Conservation (phyloP, 2,113 vertebrate species). For the Rafetus swinhoei region DNA sequence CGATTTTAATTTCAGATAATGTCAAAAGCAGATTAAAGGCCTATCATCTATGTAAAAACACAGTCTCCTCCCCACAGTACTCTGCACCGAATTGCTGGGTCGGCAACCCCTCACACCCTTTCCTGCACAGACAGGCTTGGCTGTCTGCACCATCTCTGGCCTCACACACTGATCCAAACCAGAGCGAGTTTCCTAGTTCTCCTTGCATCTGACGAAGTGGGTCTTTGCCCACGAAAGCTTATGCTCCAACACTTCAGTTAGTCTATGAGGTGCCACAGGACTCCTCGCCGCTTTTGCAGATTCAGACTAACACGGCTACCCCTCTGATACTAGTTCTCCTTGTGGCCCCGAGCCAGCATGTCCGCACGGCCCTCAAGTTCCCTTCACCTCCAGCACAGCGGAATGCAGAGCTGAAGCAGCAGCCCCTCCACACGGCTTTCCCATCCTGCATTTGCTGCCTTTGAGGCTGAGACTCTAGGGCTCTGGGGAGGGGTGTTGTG, state of each 20-base stretch:
- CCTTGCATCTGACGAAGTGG: too few species aligned
- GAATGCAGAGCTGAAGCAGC: neutral
- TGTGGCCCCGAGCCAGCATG: neutral
- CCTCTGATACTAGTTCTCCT: too few species aligned
- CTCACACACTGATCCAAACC: neutral
- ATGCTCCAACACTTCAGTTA: too few species aligned
- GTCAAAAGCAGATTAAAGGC: slow-evolving; percentile 71
- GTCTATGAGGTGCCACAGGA: too few species aligned
- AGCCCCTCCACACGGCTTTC: rapidly evolving
- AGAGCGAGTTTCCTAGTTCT: too few species aligned
- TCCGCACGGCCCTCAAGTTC: neutral
- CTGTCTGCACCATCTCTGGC: neutral
- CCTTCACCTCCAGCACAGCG: neutral
- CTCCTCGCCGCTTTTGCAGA: too few species aligned
- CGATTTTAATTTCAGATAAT: slow-evolving; percentile 86
- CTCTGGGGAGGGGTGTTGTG: neutral
- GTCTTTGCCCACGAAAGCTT: too few species aligned
- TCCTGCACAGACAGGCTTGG: neutral
- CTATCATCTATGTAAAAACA: neutral
- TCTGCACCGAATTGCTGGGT: neutral
- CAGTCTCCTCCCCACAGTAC: slow-evolving; percentile 1
- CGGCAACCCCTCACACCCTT: neutral
- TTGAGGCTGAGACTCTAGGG: neutral
- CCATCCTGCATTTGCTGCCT: neutral
- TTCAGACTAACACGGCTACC: too few species aligned